Evolutionary conservation across 2,888 invertebrate genomes (phyloP).

Genomic region (Zygothrica quintamaculata): DNA sequence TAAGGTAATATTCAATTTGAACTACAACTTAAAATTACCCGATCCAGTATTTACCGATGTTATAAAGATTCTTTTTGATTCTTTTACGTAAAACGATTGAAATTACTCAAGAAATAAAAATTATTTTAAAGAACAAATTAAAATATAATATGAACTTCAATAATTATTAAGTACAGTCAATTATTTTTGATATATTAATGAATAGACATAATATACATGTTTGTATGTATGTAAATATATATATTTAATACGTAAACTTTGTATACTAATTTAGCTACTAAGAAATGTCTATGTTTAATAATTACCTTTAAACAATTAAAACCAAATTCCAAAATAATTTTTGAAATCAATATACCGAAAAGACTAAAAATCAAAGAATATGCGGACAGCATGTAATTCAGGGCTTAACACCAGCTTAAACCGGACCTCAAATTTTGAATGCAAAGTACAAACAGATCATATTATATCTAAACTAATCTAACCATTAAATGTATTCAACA

Average conservation of each 20-base stretch:
- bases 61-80: too few species aligned
- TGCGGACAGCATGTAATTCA: slow-evolving; percentile 43
- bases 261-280: slow-evolving; percentile 49
- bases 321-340: slow-evolving; percentile 38
- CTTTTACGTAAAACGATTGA: too few species aligned
- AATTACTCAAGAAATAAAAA: too few species aligned
- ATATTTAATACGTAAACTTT: slow-evolving; percentile 43
- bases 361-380: slow-evolving; percentile 54
- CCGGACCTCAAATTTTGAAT: slow-evolving; percentile 68
- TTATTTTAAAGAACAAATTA: too few species aligned
- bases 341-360: slow-evolving; percentile 36
- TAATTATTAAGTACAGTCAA: slow-evolving; percentile 47
- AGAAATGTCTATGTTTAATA: slow-evolving; percentile 25
- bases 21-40: slow-evolving; percentile 72
- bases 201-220: slow-evolving; percentile 37
- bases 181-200: slow-evolving; percentile 40
- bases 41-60: slow-evolving; percentile 73
- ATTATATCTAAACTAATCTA: slow-evolving; percentile 50
- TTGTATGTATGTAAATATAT: slow-evolving; percentile 21
- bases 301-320: slow-evolving; percentile 19
- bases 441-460: slow-evolving; percentile 67
- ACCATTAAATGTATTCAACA: slow-evolving; percentile 10
- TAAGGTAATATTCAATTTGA: slow-evolving; percentile 51
- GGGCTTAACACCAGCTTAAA: slow-evolving; percentile 48
- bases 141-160: background rate